Evolutionary conservation across 2,888 invertebrate species (phyloP).

Genomic region (Watsonalla binaria): DNA sequence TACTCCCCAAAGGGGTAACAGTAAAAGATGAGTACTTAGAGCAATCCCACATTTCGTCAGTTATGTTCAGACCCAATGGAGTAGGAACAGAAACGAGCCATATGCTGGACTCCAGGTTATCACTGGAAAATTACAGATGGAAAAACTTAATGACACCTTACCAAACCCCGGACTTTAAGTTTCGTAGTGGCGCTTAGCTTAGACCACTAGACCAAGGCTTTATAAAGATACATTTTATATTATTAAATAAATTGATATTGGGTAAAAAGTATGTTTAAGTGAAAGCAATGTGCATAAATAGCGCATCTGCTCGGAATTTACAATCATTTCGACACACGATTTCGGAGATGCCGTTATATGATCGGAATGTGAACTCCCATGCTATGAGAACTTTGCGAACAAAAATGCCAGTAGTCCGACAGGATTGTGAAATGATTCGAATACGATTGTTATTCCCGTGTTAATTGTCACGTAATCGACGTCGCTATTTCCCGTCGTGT

Average conservation of each 20-base stretch:
- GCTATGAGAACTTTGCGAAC: not conserved
- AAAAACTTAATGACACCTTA: too few relatives aligned
- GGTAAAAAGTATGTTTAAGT: not conserved
- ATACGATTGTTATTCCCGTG: constrained; percentile 13
- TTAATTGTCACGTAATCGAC: constrained; percentile 36
- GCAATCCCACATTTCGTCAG: too few relatives aligned
- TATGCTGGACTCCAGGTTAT: too few relatives aligned
- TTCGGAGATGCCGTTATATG: not conserved
- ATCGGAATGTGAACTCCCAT: not conserved
- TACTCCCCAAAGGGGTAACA: too few relatives aligned
- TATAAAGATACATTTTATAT: too few relatives aligned
- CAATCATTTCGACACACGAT: not conserved
- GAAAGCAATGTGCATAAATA: not conserved
- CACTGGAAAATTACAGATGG: too few relatives aligned
- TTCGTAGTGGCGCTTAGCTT: too few relatives aligned
- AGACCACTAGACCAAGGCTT: too few relatives aligned
- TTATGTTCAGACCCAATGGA: too few relatives aligned
- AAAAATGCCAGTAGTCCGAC: constrained; percentile 2
- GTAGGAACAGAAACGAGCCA: too few relatives aligned
- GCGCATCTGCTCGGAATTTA: not conserved
- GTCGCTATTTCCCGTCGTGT: constrained; percentile 31
- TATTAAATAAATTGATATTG: not conserved
- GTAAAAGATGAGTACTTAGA: too few relatives aligned
- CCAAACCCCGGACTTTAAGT: too few relatives aligned
- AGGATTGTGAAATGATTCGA: constrained; percentile 4